phyloP scores from a whole-genome alignment of 2,113 vertebrate species.

The Crotophaga sulcirostris region DNA sequence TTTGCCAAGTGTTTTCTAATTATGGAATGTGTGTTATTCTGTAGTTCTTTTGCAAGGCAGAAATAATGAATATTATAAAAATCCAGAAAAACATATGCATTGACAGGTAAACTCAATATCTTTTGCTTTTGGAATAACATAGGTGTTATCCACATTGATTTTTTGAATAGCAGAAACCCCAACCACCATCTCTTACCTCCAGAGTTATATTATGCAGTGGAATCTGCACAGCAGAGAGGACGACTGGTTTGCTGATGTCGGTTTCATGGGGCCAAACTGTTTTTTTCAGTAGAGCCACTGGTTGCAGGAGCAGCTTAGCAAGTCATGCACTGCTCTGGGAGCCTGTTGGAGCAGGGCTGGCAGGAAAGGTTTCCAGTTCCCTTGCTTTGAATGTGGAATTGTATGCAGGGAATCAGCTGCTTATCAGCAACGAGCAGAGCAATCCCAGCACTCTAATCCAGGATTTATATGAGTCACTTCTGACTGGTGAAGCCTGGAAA shows the following conservation, averaged over 20 bases:
- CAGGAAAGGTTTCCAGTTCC: conserved; percentile 59
- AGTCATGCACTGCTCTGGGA: not conserved
- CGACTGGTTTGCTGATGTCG: not conserved
- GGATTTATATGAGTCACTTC: conserved; percentile 56
- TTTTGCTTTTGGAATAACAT: not conserved
- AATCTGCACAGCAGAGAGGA: not conserved
- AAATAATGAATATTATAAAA: not conserved
- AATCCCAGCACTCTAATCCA: conserved; percentile 48
- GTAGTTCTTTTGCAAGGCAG: conserved; percentile 15
- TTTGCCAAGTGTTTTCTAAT: conserved; percentile 64
- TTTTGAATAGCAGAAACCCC: not conserved
- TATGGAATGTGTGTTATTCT: conserved; percentile 38
- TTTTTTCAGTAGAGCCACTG: not conserved
- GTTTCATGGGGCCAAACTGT: not conserved
- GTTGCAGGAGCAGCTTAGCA: not conserved
- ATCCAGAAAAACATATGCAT: not conserved
- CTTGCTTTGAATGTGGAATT: conserved; percentile 57
- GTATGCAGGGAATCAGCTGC: conserved; percentile 57
- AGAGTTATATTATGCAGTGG: not conserved
- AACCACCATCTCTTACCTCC: not conserved
- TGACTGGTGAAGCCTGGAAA: conserved; percentile 58
- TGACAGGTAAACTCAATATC: not conserved
- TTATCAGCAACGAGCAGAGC: conserved; percentile 52
- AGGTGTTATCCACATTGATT: not conserved
- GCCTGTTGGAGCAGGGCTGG: conserved; percentile 9